These are phyloP conservation scores for Drosophila dives DNA, from an alignment of 2,888 invertebrate species.

Conservation along the genomic window DNA sequence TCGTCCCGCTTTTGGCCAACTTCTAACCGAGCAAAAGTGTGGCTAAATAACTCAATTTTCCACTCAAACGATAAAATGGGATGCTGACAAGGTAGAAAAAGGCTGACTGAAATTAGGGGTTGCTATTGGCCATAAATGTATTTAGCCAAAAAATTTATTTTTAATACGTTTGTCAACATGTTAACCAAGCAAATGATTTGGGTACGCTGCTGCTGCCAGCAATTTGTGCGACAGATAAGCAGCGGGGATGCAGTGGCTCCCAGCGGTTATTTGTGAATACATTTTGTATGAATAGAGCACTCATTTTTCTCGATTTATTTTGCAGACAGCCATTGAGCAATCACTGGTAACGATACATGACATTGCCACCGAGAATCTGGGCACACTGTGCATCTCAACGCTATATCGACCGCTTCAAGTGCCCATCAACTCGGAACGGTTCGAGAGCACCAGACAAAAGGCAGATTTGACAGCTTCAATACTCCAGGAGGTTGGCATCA, in stretches of 20 bases:
- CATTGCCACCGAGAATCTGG: constrained; percentile 90
- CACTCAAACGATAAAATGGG: constrained; percentile 76
- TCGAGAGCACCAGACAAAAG: constrained; percentile 91
- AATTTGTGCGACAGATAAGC: constrained; percentile 4
- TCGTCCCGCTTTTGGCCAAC: constrained; percentile 21
- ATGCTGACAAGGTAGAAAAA: constrained; percentile 24
- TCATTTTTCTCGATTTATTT: not conserved
- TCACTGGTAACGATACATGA: constrained; percentile 91
- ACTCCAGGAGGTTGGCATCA: constrained; percentile 90
- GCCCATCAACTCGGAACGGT: constrained; percentile 89
- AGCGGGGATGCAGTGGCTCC: not conserved
- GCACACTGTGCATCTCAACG: constrained; percentile 90
- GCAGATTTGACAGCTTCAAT: constrained; percentile 92
- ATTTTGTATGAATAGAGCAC: constrained; percentile 32
- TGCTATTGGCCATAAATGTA: constrained; percentile 45
- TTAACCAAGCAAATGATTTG: constrained; percentile 56
- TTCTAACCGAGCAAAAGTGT: constrained; percentile 49
- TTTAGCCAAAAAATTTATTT: constrained; percentile 66
- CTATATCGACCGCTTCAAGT: constrained; percentile 89
- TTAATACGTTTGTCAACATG: constrained; percentile 68
- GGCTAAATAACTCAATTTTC: constrained; percentile 77
- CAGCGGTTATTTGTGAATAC: constrained; percentile 35
- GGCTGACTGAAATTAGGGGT: constrained; percentile 1
- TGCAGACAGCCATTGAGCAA: constrained; percentile 86
- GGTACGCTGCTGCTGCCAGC: constrained; percentile 32